phyloP scores from a whole-genome alignment of 2,113 vertebrate species.

The Platysternon megacephalum region DNA sequence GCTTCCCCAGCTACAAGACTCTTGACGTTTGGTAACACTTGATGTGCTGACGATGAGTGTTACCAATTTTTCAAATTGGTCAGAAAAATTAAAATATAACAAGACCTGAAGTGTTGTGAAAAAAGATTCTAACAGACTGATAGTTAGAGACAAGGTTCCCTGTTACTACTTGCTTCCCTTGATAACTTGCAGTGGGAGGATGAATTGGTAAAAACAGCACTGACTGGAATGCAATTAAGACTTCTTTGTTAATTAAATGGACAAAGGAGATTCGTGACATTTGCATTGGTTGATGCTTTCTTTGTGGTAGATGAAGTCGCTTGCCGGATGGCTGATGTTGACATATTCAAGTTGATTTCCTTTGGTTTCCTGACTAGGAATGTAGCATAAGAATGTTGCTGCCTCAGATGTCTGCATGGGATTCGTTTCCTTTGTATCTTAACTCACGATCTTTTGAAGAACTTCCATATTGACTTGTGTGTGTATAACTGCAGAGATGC shows the following conservation, averaged over 20 bases:
- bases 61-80: neutral
- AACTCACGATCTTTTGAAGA: neutral
- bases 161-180: neutral
- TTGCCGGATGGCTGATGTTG: slow-evolving; percentile 42
- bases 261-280: slow-evolving; percentile 39
- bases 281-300: slow-evolving; percentile 46
- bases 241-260: slow-evolving; percentile 58
- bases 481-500: neutral
- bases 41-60: slow-evolving; percentile 4
- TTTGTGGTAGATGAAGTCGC: slow-evolving; percentile 37
- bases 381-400: slow-evolving; percentile 29
- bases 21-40: slow-evolving; percentile 37
- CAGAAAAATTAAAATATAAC: slow-evolving; percentile 12
- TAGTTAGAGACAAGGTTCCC: neutral
- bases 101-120: neutral
- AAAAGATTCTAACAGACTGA: slow-evolving; percentile 1
- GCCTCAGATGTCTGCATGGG: slow-evolving; percentile 26
- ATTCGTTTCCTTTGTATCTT: slow-evolving; percentile 26
- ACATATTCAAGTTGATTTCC: slow-evolving; percentile 58
- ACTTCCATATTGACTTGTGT: slow-evolving; percentile 20
- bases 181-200: slow-evolving; percentile 23
- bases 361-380: slow-evolving; percentile 46
- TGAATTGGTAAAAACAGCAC: neutral
- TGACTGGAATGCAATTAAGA: slow-evolving; percentile 51
- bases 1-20: slow-evolving; percentile 10